Evolutionary conservation across 2,113 vertebrate species (phyloP).

Genomic region (Lethenteron reissneri): DNA sequence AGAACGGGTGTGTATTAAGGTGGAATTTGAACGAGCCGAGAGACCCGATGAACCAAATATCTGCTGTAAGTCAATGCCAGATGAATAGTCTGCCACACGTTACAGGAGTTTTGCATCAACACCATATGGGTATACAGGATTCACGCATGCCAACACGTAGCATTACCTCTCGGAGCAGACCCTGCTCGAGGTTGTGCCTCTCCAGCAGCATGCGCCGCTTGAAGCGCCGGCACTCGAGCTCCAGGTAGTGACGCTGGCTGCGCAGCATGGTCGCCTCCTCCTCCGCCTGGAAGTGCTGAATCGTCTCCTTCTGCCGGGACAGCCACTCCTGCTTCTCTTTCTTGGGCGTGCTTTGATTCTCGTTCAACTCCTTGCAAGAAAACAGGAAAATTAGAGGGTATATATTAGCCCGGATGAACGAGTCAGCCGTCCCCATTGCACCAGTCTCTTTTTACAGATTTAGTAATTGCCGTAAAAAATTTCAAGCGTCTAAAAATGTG

Average conservation of each 20-base stretch:
- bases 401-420: no score
- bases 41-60: no score
- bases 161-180: constrained; percentile 66
- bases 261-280: constrained; percentile 84
- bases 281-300: constrained; percentile 92
- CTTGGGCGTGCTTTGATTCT: constrained; percentile 97
- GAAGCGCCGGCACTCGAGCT: constrained; percentile 80
- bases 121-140: background rate
- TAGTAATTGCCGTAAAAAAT: no score
- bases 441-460: no score
- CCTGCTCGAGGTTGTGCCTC: constrained; percentile 78
- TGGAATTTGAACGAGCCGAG: no score
- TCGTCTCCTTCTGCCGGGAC: constrained; percentile 93
- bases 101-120: background rate
- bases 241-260: constrained; percentile 76
- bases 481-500: no score
- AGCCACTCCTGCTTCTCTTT: constrained; percentile 98
- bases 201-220: constrained; percentile 84
- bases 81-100: no score
- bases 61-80: no score
- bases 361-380: constrained; percentile 54
- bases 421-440: no score
- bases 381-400: constrained; percentile 3
- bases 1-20: no score
- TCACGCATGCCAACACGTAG: background rate